Evolutionary conservation across 2,113 vertebrate genomes (phyloP).

Genomic region (Lucifuga dentata): DNA sequence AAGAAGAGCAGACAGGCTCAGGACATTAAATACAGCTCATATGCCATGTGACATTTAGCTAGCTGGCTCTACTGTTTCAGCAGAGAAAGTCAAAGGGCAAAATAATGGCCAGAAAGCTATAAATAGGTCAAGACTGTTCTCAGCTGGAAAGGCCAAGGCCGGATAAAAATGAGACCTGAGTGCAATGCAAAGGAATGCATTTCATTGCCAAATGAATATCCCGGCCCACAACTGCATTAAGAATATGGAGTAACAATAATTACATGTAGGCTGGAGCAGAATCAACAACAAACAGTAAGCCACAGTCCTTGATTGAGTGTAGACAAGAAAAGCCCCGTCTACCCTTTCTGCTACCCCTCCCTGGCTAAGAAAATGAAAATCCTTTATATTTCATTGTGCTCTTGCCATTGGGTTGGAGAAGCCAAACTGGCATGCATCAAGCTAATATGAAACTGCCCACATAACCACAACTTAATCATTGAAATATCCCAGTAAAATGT

Average conservation of each 20-base stretch:
- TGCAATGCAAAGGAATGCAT: slow-evolving; percentile 66
- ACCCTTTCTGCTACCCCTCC: too few relatives aligned
- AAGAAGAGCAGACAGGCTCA: slow-evolving; percentile 45
- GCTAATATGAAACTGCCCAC: too few relatives aligned
- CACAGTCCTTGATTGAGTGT: too few relatives aligned
- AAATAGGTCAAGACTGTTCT: slow-evolving; percentile 84
- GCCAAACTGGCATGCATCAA: too few relatives aligned
- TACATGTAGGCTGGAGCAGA: too few relatives aligned
- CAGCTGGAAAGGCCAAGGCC: slow-evolving; percentile 80
- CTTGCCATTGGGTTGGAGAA: too few relatives aligned
- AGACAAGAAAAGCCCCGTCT: too few relatives aligned
- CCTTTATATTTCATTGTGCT: too few relatives aligned
- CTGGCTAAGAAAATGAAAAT: too few relatives aligned
- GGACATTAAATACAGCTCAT: slow-evolving; percentile 75
- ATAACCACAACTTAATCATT: too few relatives aligned
- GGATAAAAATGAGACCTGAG: slow-evolving; percentile 74
- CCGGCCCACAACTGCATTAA: slow-evolving; percentile 11
- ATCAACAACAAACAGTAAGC: too few relatives aligned
- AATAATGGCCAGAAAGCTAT: slow-evolving; percentile 80
- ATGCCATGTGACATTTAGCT: slow-evolving; percentile 87
- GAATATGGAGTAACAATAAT: background rate
- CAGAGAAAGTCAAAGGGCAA: slow-evolving; percentile 82
- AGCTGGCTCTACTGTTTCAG: slow-evolving; percentile 85
- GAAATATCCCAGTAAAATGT: too few relatives aligned
- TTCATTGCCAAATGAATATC: slow-evolving; percentile 51